Evolutionary conservation across 2,797 vertebrate species (phyloP), one percentile per base, ranked within the genome.

Genomic region (Hydrophis major): DNA sequence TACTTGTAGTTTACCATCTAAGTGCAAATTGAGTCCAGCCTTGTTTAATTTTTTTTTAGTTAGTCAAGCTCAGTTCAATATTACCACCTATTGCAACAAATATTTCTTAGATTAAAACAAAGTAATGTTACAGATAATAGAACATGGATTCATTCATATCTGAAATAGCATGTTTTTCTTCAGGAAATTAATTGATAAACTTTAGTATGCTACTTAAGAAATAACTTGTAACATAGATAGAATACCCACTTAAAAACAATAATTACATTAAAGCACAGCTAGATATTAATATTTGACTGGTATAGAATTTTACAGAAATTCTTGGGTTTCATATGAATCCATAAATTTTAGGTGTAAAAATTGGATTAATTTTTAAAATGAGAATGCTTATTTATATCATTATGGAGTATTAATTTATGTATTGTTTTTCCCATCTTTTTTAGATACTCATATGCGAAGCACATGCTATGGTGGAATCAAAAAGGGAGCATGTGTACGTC

Each of bases 371-470:
- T 63, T 66, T 53, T 90, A 42, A 87, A 56, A 20, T 56, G n/a
- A 66, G 6, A 60, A n/a, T 74, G 53, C 89, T 37, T n/a, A 69
- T 92, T 11, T 8, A 87, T 90, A 74, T 93, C 74, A 56, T 37
- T 66, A 28, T 28, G 69, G 83, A 22, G 16, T 91, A 42, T 87
- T 32, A 78, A 63, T 57, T 56, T 59, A 66, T 69, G 89, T 55
- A 4, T 56, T 94, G 89, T 11, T 91, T 91, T 91, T 63, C 2
- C 86, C 91, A 6, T 18, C 3, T 7, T 57, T 69, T n/a, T 83
- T 86, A 98, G 98, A 98, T 91, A 98, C 98, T 66, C 98, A 98
- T 42, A 93, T 98, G 97, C 98, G 97, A 88, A 98, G 97, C 94
- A 98, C 98, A 1, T 98, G 98, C 94, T 98, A 98, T 87, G 98